A percentile compares a stretch with the other conserved stretches of the same genome.
Evolutionary conservation across 1,140 invertebrate species (phyloP).

Genomic region (Cydia splendana): DNA sequence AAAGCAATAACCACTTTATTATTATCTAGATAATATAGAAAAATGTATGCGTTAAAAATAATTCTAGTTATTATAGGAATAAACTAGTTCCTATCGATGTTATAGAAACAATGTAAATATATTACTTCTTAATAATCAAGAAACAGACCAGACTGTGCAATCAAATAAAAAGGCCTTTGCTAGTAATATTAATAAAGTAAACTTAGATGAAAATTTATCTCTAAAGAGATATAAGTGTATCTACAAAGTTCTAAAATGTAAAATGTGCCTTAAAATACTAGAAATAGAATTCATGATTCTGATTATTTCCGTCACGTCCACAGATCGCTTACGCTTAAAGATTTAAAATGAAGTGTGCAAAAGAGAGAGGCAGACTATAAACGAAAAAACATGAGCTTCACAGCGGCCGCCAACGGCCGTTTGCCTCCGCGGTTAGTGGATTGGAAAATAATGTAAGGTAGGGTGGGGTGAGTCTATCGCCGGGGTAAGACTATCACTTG

Average conservation of each 20-base stretch:
- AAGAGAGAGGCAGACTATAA: too few species aligned
- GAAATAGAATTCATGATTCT: background rate
- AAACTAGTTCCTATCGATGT: conserved; percentile 8
- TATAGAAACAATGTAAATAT: conserved; percentile 18
- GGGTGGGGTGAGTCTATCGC: too few species aligned
- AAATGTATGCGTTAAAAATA: background rate
- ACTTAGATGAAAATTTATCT: background rate
- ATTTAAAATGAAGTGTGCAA: too few species aligned
- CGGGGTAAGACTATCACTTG: too few species aligned
- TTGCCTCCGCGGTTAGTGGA: too few species aligned
- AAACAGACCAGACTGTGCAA: background rate
- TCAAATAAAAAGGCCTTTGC: background rate
- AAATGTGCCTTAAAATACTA: background rate
- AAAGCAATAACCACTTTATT: background rate
- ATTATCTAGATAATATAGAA: background rate
- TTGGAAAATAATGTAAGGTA: too few species aligned
- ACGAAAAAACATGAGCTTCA: too few species aligned
- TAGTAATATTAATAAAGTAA: background rate
- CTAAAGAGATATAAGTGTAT: too few species aligned
- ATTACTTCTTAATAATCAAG: background rate
- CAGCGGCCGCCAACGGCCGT: too few species aligned
- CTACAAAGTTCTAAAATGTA: background rate
- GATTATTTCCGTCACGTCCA: too few species aligned
- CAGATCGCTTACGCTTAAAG: too few species aligned
- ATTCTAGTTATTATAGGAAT: background rate